Percentiles rank a stretch among this genome's conserved stretches.
Evolutionary conservation across 2,888 invertebrate genomes (phyloP).

Genomic region (Agriopis marginaria): DNA sequence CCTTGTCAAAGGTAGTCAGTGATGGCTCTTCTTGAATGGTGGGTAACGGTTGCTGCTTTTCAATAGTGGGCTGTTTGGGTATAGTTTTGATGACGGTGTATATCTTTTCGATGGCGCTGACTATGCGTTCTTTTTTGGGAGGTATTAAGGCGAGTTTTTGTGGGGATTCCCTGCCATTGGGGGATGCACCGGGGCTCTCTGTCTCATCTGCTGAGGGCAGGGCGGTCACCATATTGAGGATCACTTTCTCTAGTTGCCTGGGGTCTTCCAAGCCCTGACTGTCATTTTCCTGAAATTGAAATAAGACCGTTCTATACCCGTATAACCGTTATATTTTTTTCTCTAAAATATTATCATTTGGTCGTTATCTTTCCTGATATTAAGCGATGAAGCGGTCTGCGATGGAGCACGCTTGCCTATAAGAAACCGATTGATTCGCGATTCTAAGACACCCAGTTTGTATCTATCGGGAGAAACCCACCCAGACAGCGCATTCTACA

Average conservation of each 20-base stretch:
- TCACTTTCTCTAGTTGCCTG: constrained; percentile 88
- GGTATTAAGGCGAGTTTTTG: constrained; percentile 66
- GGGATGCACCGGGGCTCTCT: constrained; percentile 27
- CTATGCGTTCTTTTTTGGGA: constrained; percentile 67
- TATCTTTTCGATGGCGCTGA: constrained; percentile 72
- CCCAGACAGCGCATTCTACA: no score
- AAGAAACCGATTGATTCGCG: no score
- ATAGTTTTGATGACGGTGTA: constrained; percentile 63
- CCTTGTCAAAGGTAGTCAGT: not conserved
- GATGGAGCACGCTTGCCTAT: no score
- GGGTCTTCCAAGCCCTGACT: constrained; percentile 87
- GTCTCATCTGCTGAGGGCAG: constrained; percentile 57
- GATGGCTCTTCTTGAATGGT: not conserved
- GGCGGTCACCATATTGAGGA: constrained; percentile 86
- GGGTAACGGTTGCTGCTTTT: not conserved
- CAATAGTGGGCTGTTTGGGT: constrained; percentile 33
- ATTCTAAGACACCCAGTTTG: no score
- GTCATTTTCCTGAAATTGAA: constrained; percentile 51
- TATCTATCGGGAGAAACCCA: no score
- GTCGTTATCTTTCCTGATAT: no score
- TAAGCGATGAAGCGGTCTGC: no score
- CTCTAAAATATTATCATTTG: no score
- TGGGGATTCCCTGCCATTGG: constrained; percentile 35
- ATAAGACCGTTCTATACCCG: not conserved
- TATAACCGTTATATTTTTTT: no score